Percentiles rank a stretch among this genome's conserved stretches.
phyloP scores from a whole-genome alignment of 2,113 vertebrate species.

The Anolis carolinensis region DNA sequence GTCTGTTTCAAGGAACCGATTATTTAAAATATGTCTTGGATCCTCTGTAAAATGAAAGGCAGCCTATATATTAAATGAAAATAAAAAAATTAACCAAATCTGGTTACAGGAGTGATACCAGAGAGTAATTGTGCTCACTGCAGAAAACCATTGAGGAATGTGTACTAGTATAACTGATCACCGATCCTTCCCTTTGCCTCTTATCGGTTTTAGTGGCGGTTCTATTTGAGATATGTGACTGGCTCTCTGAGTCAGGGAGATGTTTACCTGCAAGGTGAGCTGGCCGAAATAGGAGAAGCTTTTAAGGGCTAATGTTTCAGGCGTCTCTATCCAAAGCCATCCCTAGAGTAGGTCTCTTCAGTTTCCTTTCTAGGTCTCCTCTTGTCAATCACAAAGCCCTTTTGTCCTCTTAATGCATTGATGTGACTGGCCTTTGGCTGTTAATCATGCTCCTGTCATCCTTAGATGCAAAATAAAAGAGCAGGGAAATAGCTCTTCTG shows the following conservation, averaged over 20 bases:
- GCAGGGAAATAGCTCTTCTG: constrained; percentile 62
- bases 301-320: constrained; percentile 81
- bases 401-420: constrained; percentile 66
- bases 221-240: constrained; percentile 69
- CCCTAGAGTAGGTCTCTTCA: constrained; percentile 58
- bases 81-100: constrained; percentile 34
- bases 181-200: constrained; percentile 31
- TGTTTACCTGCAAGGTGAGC: constrained; percentile 79
- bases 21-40: too few species aligned
- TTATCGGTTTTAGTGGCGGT: constrained; percentile 69
- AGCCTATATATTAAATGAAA: too few species aligned
- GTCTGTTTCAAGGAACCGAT: too few species aligned
- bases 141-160: constrained; percentile 56
- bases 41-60: too few species aligned
- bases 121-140: constrained; percentile 46
- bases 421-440: constrained; percentile 63
- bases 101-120: constrained; percentile 42
- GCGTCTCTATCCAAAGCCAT: constrained; percentile 61
- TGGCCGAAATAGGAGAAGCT: constrained; percentile 74
- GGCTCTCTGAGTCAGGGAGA: constrained; percentile 67
- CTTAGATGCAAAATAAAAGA: constrained; percentile 69
- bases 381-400: constrained; percentile 72
- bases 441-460: constrained; percentile 76
- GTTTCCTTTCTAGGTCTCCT: constrained; percentile 56
- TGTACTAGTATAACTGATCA: constrained; percentile 58